Base-by-base conservation (phyloP, 2,888 invertebrate species). In the Drosophila fulvimacula region DNA sequence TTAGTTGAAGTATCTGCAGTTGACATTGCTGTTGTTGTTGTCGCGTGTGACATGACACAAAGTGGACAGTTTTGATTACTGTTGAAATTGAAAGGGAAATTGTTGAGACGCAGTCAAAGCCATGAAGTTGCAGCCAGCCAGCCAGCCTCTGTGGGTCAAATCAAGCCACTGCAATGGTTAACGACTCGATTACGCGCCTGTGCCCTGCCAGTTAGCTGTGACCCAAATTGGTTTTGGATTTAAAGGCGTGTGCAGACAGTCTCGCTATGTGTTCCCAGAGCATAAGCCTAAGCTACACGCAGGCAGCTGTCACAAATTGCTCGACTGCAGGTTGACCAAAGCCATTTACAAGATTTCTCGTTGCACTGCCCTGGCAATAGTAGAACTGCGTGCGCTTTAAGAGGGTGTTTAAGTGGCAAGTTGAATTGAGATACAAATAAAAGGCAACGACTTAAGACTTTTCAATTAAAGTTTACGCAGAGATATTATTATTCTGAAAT, bases 1-100 rank as follows among this genome's bases (percentile, higher is more conserved):
- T 76, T 69, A 69, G 76, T 48, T 76, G 81, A 74, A 67, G 76
- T 66, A 65, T 76, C 70, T 69, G 73, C 78, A 78, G 71, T 73
- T 81, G 79, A 70, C 60, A 60, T 65, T 55, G 70, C 27, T 60
- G 73, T 38, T 63, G 82, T 69, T 73, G 73, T 82, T 85, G 82
- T 84, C 76, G 84, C 82, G 88, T 87, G 83, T 86, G 83, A 86
- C 83, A 83, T 83, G 83, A 83, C 83, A 83, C 86, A 83, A 83
- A 83, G 83, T 83, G 83, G 83, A 83, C 83, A 83, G 86, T 86
- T 83, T 83, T 86, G 83, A 83, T 83, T 83, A 83, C 83, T 86
- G 83, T 73, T 83, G 86, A 81, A 83, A 83, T 83, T 83, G 83
- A 83, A 83, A 83, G 86, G 86, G 83, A 83, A 83, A 83, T 83